These are phyloP conservation scores for Agrochola litura DNA, from an alignment of 2,888 invertebrate species.

Conservation along the genomic window DNA sequence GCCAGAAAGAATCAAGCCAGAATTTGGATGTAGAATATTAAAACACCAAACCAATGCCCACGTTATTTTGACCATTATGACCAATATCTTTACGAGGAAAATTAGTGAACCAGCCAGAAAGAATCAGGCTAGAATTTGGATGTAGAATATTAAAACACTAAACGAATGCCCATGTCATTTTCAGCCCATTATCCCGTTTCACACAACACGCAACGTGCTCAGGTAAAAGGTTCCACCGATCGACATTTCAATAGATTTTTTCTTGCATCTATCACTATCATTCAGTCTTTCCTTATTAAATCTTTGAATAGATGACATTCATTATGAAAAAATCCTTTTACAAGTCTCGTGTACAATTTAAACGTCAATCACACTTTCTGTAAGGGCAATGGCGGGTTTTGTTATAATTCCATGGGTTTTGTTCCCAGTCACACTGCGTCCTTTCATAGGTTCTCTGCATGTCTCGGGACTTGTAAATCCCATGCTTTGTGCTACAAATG, in stretches of 20 bases:
- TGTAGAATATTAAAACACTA: background rate
- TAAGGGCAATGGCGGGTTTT: slow-evolving; percentile 68
- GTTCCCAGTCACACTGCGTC: slow-evolving; percentile 72
- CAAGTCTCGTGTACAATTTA: slow-evolving; percentile 76
- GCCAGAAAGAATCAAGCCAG: background rate
- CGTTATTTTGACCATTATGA: slow-evolving; percentile 8
- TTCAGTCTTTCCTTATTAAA: slow-evolving; percentile 66
- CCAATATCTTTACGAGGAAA: background rate
- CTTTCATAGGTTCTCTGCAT: slow-evolving; percentile 67
- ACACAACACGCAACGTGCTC: slow-evolving; percentile 64
- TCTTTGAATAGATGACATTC: slow-evolving; percentile 75
- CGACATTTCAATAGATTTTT: slow-evolving; percentile 68
- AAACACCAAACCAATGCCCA: background rate
- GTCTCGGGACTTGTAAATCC: slow-evolving; percentile 67
- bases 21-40: background rate
- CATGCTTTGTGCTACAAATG: slow-evolving; percentile 78
- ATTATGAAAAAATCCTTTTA: slow-evolving; percentile 74
- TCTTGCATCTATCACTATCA: slow-evolving; percentile 72
- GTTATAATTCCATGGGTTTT: slow-evolving; percentile 78
- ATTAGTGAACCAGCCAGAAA: background rate
- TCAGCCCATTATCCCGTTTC: slow-evolving; percentile 58
- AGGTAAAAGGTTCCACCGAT: slow-evolving; percentile 67
- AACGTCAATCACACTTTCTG: slow-evolving; percentile 82
- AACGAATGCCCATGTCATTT: slow-evolving; percentile 6
- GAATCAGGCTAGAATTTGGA: background rate